phyloP scores from a whole-genome alignment of 2,113 vertebrate species.

The Cinclus cinclus region DNA sequence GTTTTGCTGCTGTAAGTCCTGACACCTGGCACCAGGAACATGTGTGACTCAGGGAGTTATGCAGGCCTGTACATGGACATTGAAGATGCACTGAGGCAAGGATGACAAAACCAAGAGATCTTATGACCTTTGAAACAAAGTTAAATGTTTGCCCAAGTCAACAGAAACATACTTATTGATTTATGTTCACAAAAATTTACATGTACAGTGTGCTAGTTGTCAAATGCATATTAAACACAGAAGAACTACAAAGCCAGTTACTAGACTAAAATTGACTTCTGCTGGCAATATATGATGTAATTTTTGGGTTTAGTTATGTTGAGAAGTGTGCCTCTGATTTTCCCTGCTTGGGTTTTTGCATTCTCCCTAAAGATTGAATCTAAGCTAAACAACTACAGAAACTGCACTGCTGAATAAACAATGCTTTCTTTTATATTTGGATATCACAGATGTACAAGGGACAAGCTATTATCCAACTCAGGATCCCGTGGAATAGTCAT shows the following conservation, averaged over 20 bases:
- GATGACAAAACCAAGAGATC: background rate
- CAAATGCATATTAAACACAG: background rate
- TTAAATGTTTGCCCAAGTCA: background rate
- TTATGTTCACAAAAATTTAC: background rate
- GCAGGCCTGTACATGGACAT: background rate
- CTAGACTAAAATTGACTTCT: background rate
- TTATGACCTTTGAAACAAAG: background rate
- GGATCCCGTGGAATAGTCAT: background rate
- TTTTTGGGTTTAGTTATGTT: background rate
- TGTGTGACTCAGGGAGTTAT: fast-evolving
- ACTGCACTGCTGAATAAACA: background rate
- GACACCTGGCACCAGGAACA: background rate
- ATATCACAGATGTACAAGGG: background rate
- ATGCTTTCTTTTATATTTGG: background rate
- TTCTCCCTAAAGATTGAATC: background rate
- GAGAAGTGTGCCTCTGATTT: background rate
- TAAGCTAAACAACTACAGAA: background rate
- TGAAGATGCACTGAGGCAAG: background rate
- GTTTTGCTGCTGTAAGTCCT: background rate
- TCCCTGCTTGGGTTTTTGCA: background rate
- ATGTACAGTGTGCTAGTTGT: background rate
- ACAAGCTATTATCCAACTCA: background rate
- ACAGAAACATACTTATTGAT: background rate
- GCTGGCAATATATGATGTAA: background rate
- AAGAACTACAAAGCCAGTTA: background rate